Conservation (phyloP, 1,140 invertebrate species). For the Drosophila sturtevanti region DNA sequence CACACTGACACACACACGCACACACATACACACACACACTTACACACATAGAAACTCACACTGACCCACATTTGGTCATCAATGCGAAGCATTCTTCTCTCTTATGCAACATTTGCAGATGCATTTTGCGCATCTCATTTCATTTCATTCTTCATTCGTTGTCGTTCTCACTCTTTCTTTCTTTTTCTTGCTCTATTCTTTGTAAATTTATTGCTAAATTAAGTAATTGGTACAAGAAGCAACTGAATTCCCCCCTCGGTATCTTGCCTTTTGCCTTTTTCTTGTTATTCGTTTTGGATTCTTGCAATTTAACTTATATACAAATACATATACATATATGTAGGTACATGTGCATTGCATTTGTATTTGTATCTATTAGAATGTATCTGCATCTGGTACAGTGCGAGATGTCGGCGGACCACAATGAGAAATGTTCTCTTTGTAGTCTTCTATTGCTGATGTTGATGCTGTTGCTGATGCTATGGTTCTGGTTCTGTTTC, state of each 20-base stretch:
- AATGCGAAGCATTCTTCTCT: slow-evolving; percentile 39
- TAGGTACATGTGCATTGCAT: slow-evolving; percentile 38
- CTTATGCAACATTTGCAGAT: slow-evolving; percentile 73
- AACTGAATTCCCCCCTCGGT: slow-evolving; percentile 6
- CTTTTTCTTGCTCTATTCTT: slow-evolving; percentile 22
- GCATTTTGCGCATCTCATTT: slow-evolving; percentile 36
- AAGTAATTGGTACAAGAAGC: slow-evolving; percentile 69
- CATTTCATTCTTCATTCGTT: slow-evolving; percentile 10
- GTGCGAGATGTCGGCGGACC: slow-evolving; percentile 12
- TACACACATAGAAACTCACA: too few species aligned
- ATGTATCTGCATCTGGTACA: slow-evolving; percentile 34
- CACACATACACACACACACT: too few species aligned
- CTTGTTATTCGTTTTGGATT: slow-evolving; percentile 34
- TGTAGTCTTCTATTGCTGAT: slow-evolving; percentile 18
- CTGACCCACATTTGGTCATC: slow-evolving; percentile 50
- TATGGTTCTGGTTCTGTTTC: slow-evolving; percentile 42
- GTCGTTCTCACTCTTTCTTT: background rate
- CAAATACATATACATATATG: too few species aligned
- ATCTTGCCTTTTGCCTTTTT: too few species aligned
- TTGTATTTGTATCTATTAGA: slow-evolving; percentile 34
- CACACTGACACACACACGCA: too few species aligned
- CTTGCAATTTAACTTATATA: slow-evolving; percentile 58
- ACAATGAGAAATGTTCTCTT: slow-evolving; percentile 37
- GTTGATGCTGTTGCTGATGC: slow-evolving; percentile 17
- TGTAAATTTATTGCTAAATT: slow-evolving; percentile 74